phyloP scores from a whole-genome alignment of 2,888 invertebrate species.

The Poecilobothrus nobilitatus region DNA sequence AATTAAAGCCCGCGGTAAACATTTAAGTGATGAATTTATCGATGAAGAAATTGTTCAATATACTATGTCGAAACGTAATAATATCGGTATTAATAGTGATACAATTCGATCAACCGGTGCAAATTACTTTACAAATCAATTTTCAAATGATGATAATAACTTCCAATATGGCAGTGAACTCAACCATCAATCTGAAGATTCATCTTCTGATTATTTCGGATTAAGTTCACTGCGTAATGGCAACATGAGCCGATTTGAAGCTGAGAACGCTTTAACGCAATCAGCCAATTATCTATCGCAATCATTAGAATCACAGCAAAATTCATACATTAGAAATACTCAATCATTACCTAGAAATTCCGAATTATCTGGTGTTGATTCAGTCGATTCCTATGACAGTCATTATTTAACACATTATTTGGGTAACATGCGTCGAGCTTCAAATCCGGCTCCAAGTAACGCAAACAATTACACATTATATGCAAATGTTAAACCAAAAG shows the following conservation, averaged over 20 bases:
- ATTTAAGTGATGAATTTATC: slow-evolving; percentile 43
- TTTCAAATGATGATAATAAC: slow-evolving; percentile 27
- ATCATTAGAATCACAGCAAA: slow-evolving; percentile 38
- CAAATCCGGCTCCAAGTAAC: background rate
- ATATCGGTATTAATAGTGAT: slow-evolving; percentile 20
- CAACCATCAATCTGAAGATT: slow-evolving; percentile 38
- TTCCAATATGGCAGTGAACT: slow-evolving; percentile 39
- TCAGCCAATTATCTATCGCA: slow-evolving; percentile 40
- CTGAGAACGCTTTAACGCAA: slow-evolving; percentile 35
- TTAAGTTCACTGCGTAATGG: slow-evolving; percentile 33
- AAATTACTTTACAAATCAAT: slow-evolving; percentile 27
- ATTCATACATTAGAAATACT: slow-evolving; percentile 31
- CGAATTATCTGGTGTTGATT: slow-evolving; percentile 41
- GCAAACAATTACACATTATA: slow-evolving; percentile 34
- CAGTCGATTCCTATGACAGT: slow-evolving; percentile 43
- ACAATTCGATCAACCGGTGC: background rate
- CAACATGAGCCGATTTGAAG: slow-evolving; percentile 13
- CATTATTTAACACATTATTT: slow-evolving; percentile 41
- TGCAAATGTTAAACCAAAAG: slow-evolving; percentile 39
- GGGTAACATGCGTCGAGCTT: background rate
- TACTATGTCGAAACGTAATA: slow-evolving; percentile 35
- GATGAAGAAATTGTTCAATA: slow-evolving; percentile 41
- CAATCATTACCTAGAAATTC: slow-evolving; percentile 41
- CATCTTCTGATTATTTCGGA: slow-evolving; percentile 41
- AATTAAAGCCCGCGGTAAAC: slow-evolving; percentile 40